These are phyloP conservation scores for Flexamia atlantica DNA, from an alignment of 2,888 invertebrate genomes.

Conservation along the genomic window DNA sequence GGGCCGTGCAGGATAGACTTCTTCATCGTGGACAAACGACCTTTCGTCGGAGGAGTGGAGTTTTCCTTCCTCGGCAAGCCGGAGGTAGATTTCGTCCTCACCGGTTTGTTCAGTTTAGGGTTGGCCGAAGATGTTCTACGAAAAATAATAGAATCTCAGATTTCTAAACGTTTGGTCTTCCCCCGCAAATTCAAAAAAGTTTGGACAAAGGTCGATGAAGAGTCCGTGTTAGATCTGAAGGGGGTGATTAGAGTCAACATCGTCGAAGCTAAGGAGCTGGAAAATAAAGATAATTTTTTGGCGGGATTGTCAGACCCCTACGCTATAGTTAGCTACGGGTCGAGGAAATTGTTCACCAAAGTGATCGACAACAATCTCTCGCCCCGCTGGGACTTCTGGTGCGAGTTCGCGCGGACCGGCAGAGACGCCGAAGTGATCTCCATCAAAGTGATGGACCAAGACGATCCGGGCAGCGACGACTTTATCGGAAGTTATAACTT, in stretches of 20 bases:
- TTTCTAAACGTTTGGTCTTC: background rate
- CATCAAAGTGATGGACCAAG: background rate
- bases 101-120: background rate
- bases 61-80: slow-evolving; percentile 1
- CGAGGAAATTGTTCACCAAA: background rate
- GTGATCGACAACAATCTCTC: background rate
- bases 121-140: background rate
- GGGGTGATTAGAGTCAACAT: background rate
- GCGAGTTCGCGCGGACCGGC: no score
- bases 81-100: background rate
- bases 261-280: background rate
- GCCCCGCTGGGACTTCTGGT: background rate
- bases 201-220: background rate
- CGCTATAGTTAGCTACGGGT: background rate
- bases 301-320: background rate
- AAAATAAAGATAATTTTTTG: background rate
- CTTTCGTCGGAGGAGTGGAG: background rate
- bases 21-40: background rate
- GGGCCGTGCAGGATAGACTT: background rate
- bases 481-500: background rate
- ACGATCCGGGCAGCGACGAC: background rate
- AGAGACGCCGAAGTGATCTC: background rate
- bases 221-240: background rate
- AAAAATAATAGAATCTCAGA: background rate
- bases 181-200: background rate